Base-by-base conservation (phyloP, 2,888 invertebrate genomes). In the Drosophila parthenogenetica region DNA sequence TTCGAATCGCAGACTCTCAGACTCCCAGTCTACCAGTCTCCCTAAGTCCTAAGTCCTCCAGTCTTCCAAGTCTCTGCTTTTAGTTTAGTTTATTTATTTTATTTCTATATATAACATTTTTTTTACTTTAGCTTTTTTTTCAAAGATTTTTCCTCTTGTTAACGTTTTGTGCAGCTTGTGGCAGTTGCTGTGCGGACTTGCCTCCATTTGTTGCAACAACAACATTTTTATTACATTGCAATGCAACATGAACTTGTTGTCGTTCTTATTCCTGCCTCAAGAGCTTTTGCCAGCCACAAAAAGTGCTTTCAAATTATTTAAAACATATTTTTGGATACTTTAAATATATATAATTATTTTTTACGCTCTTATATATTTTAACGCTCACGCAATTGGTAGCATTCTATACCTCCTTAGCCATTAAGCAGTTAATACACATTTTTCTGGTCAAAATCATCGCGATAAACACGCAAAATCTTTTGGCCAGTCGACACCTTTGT, bases 381-480 rank as follows among this genome's bases (percentile, higher is more conserved):
- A 29, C 11, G 35, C 19, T 19, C 55, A 55, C 55, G 55, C 55
- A 46, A 37, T 22, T 8, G 22, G 5, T 5, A 14, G 19, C 17
- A 35, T 5, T 7, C 17, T 0, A 8, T 16, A 4, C 43, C 42
- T 17, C 2, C 59, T 48, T 17, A 54, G 54, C 66, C 74, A 71
- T 69, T 87, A 76, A 74, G 69, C 43, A 61, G 72, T 70, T 76
- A 79, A 85, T 83, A 76, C 35, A 11, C 11, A 13, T 35, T 80
- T 79, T 72, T 63, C 13, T 42, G 39, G 37, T 43, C 54, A 49
- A 51, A 57, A 53, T 68, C 79, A 84, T 85, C 88, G 78, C 87
- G 88, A 85, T 85, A 86, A 85, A 76, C 88, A 87, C 83, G 86
- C 87, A 87, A 84, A 87, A 72, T 73, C 49, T 61, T 45, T n/a